Conservation (phyloP, 1,140 invertebrate species). For the Atta colombica region DNA sequence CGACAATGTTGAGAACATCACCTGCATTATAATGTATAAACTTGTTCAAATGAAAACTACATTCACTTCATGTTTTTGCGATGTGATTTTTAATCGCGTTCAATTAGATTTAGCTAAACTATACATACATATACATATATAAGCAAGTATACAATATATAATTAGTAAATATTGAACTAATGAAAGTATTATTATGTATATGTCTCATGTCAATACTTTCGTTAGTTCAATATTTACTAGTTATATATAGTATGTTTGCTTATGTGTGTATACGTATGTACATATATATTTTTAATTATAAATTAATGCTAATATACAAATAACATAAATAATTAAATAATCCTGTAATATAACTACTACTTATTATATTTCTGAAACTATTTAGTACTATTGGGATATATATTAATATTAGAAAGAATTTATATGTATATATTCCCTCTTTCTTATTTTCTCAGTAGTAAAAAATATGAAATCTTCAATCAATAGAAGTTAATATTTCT, state of each 20-base stretch:
- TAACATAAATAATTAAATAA: slow-evolving; percentile 1
- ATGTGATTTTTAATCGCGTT: neutral
- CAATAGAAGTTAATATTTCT: neutral
- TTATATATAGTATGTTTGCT: neutral
- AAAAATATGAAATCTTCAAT: neutral
- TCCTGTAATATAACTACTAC: neutral
- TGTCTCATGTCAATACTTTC: too few species aligned
- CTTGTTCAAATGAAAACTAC: slow-evolving; percentile 1
- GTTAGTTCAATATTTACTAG: slow-evolving; percentile 2
- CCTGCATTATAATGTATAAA: slow-evolving; percentile 24
- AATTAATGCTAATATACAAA: slow-evolving; percentile 1
- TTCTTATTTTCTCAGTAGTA: neutral
- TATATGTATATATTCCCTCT: neutral
- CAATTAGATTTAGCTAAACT: neutral
- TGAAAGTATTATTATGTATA: too few species aligned
- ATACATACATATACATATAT: too few species aligned
- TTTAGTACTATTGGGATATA: neutral
- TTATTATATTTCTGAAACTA: neutral
- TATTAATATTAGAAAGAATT: slow-evolving; percentile 9
- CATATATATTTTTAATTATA: neutral
- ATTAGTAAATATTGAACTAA: neutral
- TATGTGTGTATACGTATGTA: too few species aligned
- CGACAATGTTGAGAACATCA: slow-evolving; percentile 28
- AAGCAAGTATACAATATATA: neutral
- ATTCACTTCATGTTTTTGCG: neutral